Base-by-base conservation (phyloP, 2,888 invertebrate genomes). In the Elmis aenea region DNA sequence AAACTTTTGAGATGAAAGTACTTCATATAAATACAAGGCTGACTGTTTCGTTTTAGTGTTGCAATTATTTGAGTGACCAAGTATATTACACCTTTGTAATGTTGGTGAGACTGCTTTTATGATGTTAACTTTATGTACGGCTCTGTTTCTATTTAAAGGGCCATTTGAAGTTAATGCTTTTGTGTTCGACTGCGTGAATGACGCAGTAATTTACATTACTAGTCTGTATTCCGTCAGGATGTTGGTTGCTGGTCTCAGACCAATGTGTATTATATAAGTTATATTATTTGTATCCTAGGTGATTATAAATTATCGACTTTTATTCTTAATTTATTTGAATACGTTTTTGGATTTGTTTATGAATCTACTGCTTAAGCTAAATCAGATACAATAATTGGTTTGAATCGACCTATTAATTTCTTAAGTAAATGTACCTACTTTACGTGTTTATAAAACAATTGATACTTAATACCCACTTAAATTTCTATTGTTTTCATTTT, bases 201-300 rank as follows among this genome's bases (percentile, higher is more conserved):
- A 45, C 48, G 52, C 48, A 51, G 55, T 53, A 48, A 52, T 50
- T 52, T 51, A 57, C 50, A 55, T 46, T 61, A 54, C 61, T 61
- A 61, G 61, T 61, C 61, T 56, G 54, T 51, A 52, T 50, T 58
- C 58, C 56, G 54, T 58, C 54, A 55, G 54, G 55, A 59, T 54
- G 28, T 37, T 33, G 40, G 32, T 40, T 40, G 33, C 10, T 36
- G 40, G 39, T 40, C 26, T 22, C 34, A 35, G 38, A 42, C 38
- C 35, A 21, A 26, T 42, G 31, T 35, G 18, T 30, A 38, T 37
- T 27, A 33, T 34, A 13, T 38, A 42, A 33, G 31, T 38, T 42
- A 42, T 33, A 33, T 38, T 38, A 42, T 13, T 12, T 18, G 18
- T n/a, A n/a, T n/a, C n/a, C n/a, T n/a, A n/a, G n/a, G n/a, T n/a